These are phyloP conservation scores for Bolinopsis microptera DNA, from an alignment of 37 sponge, comb jelly and placozoan genomes.

Conservation along the genomic window DNA sequence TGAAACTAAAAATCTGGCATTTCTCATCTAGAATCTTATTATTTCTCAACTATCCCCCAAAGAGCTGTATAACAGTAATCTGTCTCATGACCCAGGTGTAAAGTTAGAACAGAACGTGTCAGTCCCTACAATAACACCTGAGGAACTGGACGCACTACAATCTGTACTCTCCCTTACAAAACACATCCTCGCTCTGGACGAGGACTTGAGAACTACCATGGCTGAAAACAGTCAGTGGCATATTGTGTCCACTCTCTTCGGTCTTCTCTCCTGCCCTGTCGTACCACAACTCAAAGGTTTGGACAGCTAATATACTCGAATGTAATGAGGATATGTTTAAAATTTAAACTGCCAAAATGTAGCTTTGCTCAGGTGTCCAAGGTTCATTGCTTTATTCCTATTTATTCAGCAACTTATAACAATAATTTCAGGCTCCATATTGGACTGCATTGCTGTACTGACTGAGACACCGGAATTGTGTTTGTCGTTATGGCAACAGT, in stretches of 20 bases:
- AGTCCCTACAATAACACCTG: conserved; percentile 73
- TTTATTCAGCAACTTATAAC: too few relatives aligned
- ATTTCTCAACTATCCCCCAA: too few relatives aligned
- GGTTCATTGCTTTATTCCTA: too few relatives aligned
- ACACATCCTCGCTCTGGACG: conserved; percentile 72
- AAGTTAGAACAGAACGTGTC: conserved; percentile 17
- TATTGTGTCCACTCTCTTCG: conserved; percentile 80
- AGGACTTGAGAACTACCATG: conserved; percentile 81
- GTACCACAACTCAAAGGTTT: conserved; percentile 86
- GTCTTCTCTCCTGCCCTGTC: conserved; percentile 85
- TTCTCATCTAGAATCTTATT: too few relatives aligned
- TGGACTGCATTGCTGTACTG: conserved; percentile 81
- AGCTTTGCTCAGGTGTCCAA: too few relatives aligned
- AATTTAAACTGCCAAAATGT: too few relatives aligned
- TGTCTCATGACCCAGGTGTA: conserved; percentile 6
- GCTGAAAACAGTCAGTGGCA: conserved; percentile 82
- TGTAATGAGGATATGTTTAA: too few relatives aligned
- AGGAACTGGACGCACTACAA: conserved; percentile 83
- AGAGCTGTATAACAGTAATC: too few relatives aligned
- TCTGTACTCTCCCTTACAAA: conserved; percentile 76
- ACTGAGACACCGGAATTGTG: conserved; percentile 77
- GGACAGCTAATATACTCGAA: too few relatives aligned
- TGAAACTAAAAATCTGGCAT: too few relatives aligned
- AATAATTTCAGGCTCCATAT: conserved; percentile 66
- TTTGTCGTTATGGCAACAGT: conserved; percentile 47